Evolutionary conservation across 2,888 invertebrate species (phyloP), one percentile per base, ranked within the genome.

Genomic region (Synergus gifuensis): DNA sequence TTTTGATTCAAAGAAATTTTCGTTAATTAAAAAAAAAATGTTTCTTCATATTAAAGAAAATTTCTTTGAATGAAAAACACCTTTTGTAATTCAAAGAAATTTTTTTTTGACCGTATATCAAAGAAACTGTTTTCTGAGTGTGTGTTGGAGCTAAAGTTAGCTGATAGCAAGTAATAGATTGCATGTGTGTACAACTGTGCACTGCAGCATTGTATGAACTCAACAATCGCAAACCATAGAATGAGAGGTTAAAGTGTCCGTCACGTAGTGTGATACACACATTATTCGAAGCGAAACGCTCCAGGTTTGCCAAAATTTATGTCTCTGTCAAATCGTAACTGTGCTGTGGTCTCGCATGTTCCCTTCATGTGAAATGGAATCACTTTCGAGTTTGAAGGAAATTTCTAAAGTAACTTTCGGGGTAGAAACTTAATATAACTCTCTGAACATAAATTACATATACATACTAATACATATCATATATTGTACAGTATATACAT

Each of bases 201-300:
- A 36, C 36, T 54, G 36, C 54, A 54, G 28, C 36, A 73, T 54
- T 73, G 49, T 54, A 73, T 73, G 73, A 73, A 54, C 49, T 54
- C 8, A 28, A 54, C 73, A 54, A 73, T 54, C 54, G 16, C 73
- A 49, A 54, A 73, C 54, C 49, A 54, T 36, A 73, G 73, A 73
- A 73, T 36, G 54, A 73, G 54, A 73, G 73, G 73, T 73, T 73
- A 73, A 73, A 73, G 73, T 73, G 73, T 73, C 54, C 73, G 73
- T 73, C 73, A 73, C 73, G 73, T 73, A 73, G 54, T 73, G 73
- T 49, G 73, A 73, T 73, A 73, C 73, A 73, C 73, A 76, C 77
- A 79, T 79, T 79, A 77, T 79, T 67, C 77, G 77, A 77, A 69
- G 62, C 79, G 77, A 69, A 79, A 76, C 44, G 79, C 63, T 76